These are phyloP conservation scores for Petromus typicus DNA, from an alignment of 2,113 vertebrate genomes.

Conservation along the genomic window DNA sequence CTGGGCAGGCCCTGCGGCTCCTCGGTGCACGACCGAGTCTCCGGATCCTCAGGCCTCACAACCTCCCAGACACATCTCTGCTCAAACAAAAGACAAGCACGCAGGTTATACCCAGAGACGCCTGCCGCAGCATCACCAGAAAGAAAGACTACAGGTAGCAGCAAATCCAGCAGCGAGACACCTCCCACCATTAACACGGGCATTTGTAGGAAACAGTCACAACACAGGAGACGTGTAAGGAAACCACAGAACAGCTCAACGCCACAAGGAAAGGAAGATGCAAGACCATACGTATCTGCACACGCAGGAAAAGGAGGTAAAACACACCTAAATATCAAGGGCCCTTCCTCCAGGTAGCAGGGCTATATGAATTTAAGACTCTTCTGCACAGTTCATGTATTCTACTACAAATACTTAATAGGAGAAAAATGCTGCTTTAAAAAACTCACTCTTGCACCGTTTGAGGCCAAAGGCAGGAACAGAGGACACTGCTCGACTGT, in stretches of 20 bases:
- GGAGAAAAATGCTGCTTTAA: background rate
- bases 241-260: background rate
- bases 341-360: background rate
- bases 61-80: background rate
- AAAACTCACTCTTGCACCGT: background rate
- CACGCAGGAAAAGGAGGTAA: background rate
- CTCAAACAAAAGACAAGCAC: background rate
- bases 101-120: no score
- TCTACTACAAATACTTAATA: background rate
- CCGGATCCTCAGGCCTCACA: background rate
- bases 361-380: background rate
- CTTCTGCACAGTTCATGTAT: background rate
- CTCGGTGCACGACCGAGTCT: background rate
- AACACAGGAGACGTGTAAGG: background rate
- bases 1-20: no score
- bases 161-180: background rate
- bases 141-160: background rate
- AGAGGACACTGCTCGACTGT: background rate
- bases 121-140: rapidly evolving
- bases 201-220: background rate
- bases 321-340: background rate
- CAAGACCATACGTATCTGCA: background rate
- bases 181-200: background rate
- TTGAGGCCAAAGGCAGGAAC: background rate
- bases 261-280: background rate